Base-by-base conservation (phyloP, 2,113 vertebrate species). In the Poeciliopsis retropinna region DNA sequence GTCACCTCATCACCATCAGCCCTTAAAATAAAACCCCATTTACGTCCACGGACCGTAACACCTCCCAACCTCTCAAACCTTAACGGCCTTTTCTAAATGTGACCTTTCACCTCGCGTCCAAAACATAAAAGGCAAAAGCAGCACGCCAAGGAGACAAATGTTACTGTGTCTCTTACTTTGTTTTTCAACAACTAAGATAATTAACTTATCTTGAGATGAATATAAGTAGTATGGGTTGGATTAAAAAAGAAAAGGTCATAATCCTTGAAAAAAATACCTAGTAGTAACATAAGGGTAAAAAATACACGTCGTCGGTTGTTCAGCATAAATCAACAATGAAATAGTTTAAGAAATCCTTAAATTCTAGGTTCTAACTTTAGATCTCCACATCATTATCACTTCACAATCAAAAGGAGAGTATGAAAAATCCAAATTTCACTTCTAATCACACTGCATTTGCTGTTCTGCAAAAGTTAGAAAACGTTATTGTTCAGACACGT, bases 71-170 rank as follows among this genome's bases (percentile, higher is more conserved):
- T 72, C 76, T 64, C 13, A 60, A 27, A 78, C 68, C 66, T 37
- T 19, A 62, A 80, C 57, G 41, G 66, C 60, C 62, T 72, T 63
- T 67, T n/a, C 70, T 69, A 51, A 70, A 17, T 1, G 32, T 51
- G 82, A 86, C 88, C 90, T 89, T 71, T 80, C 15, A 89, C 90
- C 87, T 80, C 71, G 67, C 81, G 76, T 80, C 80, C 67, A 86
- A 92, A 90, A 93, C 89, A 92, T 88, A 88, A 27, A 47, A 47
- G 44, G 17, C 27, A 72, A 75, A 79, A 80, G 70, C 78, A 87
- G 80, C 74, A 88, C 85, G 85, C 32, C 11, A 25, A 65, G 32
- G 8, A 61, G 27, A 47, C 47, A 57, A n/a, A 57, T 57, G 25
- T 25, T 22, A 7, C 8, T 3, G 47, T 54, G 9, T 37, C 25